A percentile compares a stretch with the other conserved stretches of the same genome.
phyloP scores from a whole-genome alignment of 2,113 vertebrate species.

The Anguilla rostrata region DNA sequence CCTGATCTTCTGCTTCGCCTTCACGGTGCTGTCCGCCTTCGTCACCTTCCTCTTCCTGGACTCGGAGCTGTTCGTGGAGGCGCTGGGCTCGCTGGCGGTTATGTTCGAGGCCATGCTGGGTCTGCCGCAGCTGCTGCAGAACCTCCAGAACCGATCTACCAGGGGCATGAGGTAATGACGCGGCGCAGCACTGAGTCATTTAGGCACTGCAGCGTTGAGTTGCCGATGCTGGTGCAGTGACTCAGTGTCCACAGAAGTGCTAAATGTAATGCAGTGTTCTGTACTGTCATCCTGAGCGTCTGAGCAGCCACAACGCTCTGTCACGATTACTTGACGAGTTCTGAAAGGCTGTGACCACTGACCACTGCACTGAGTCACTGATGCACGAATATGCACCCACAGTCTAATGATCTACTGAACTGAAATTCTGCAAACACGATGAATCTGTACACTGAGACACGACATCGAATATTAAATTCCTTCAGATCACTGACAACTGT shows the following conservation, averaged over 20 bases:
- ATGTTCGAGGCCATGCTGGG: conserved; percentile 77
- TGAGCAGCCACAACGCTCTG: too few relatives aligned
- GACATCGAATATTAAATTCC: too few relatives aligned
- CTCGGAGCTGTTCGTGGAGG: conserved; percentile 69
- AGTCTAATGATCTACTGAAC: too few relatives aligned
- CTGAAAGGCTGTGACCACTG: neutral
- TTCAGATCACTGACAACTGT: too few relatives aligned
- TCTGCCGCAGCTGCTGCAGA: conserved; percentile 76
- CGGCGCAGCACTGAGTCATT: too few relatives aligned
- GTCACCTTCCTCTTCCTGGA: conserved; percentile 72
- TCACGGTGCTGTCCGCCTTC: conserved; percentile 64
- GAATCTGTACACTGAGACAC: too few relatives aligned
- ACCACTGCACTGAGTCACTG: neutral
- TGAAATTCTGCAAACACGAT: neutral
- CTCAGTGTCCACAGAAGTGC: too few relatives aligned
- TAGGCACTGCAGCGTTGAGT: neutral
- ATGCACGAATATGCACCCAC: neutral
- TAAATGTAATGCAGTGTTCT: neutral
- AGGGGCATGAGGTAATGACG: conserved; percentile 75
- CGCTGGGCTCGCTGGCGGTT: conserved; percentile 68
- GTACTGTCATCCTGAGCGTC: neutral
- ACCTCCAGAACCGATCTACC: conserved; percentile 72
- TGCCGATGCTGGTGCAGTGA: neutral
- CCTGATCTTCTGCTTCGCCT: conserved; percentile 71
- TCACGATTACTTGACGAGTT: neutral